Conservation (phyloP, 2,888 invertebrate species). For the Brassicogethes aeneus region DNA sequence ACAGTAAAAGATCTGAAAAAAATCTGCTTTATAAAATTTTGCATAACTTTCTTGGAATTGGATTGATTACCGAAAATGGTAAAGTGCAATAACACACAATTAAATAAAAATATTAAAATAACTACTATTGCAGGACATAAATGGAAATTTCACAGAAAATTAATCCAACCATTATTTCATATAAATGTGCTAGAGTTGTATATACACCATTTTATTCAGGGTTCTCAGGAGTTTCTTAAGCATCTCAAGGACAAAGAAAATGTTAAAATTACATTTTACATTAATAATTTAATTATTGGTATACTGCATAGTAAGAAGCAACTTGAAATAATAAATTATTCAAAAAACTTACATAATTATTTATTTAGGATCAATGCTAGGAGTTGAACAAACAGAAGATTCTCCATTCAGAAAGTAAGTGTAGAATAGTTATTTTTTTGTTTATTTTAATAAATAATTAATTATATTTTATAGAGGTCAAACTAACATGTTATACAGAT, state of each 20-base stretch:
- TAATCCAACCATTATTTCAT: constrained; percentile 51
- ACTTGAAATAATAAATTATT: constrained; percentile 4
- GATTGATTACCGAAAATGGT: constrained; percentile 49
- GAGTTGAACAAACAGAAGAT: constrained; percentile 38
- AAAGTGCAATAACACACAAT: constrained; percentile 12
- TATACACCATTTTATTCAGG: constrained; percentile 44
- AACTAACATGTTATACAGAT: constrained; percentile 42
- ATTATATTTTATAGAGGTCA: constrained; percentile 44
- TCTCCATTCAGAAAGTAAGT: constrained; percentile 51
- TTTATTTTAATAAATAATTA: constrained; percentile 1
- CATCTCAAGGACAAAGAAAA: constrained; percentile 35
- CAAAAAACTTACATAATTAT: constrained; percentile 3
- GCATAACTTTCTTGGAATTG: constrained; percentile 52
- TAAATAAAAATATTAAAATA: background rate
- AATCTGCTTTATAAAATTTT: constrained; percentile 47
- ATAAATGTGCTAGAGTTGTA: constrained; percentile 46
- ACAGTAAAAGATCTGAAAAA: constrained; percentile 46
- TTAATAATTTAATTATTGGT: constrained; percentile 48
- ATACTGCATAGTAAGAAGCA: constrained; percentile 46
- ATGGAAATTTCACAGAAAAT: constrained; percentile 47
- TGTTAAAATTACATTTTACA: constrained; percentile 45
- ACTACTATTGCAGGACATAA: constrained; percentile 39
- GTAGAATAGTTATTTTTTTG: constrained; percentile 3
- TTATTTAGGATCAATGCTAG: constrained; percentile 45
- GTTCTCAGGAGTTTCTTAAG: constrained; percentile 32